Base-by-base conservation (phyloP, 1,140 invertebrate species). In the Vanessa atalanta region DNA sequence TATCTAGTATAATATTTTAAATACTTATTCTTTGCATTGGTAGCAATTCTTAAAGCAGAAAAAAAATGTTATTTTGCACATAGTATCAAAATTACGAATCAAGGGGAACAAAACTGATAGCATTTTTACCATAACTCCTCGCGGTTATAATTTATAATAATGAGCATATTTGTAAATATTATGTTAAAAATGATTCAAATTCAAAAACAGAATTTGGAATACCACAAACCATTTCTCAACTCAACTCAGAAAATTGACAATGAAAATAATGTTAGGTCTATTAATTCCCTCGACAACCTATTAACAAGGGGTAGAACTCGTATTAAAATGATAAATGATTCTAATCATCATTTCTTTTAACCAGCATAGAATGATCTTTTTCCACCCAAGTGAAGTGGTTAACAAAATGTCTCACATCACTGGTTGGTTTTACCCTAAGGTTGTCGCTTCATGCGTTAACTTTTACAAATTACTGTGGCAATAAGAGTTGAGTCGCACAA, bases 321-420 rank as follows among this genome's bases (percentile, higher is more conserved):
- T 88, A 90, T 90, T 90, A 90, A 90, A 90, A 90, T 90, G 87
- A 90, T 88, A 88, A 89, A 90, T 90, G 84, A 81, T 83, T 82
- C 81, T 84, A 88, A 90, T 90, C 86, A 90, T 89, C 82, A 82
- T 88, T 88, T 79, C 80, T 77, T 75, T 66, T 71, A 73, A 75
- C 88, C 81, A 85, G 6, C 72, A 1, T 77, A 69, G 50, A 23
- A 60, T 72, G 84, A 80, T 26, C 86, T 79, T 14, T 61, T 64
- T 71, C 63, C 68, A 74, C 63, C 71, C 70, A 60, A 53, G 48
- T 55, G 16, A 26, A 20, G 60, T 47, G 55, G 60, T 65, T 73
- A 43, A 68, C 57, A 23, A 20, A 51, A 65, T 83, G 61, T 76
- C 85, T 77, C 55, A 23, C 60, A 69, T 73, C 51, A 73, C 65